Base-by-base conservation (phyloP, 2,888 invertebrate genomes). In the Sminthurides aquaticus region DNA sequence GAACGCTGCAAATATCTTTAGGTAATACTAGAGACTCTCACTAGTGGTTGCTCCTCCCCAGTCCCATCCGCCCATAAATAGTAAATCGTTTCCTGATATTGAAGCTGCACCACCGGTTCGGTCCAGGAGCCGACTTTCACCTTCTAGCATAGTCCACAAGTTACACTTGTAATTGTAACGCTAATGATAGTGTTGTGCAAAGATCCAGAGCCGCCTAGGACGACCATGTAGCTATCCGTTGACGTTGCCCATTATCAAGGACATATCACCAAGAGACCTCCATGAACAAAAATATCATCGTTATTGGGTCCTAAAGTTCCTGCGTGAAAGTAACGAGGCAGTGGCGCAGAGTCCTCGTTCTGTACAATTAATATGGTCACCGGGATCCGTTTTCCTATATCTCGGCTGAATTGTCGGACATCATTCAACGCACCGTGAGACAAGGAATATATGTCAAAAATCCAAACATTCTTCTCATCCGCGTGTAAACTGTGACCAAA, bases 371-470 rank as follows among this genome's bases (percentile, higher is more conserved):
- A 68, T 5, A 74, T 73, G 0, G 74, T 74, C 62, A 79, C 77
- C 79, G 91, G 91, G 83, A 90, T 87, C 92, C 92, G 93, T 0
- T 90, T 90, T 72, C 88, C 88, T 73, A 89, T 90, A 76, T 87
- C 87, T 0, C 90, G 89, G 75, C 93, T 90, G 76, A 91, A 95
- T 74, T 90, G 85, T 75, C 93, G 82, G 62, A 95, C 90, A 78
- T 95, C 95, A 76, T 93, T 92, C 20, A 95, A 80, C 0, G 93
- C 89, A 0, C 81, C 93, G 73, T 90, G 87, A 1, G 90, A 88
- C 3, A 93, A 82, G 0, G 94, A 95, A 78, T 91, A 92, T 0
- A 96, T 96, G 0, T 93, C 95, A 78, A 94, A 96, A 86, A 96
- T 88, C 91, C 94, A 94, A 0, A 96, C 78, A 0, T 87, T 86